These are phyloP conservation scores for Zootoca vivipara DNA, from an alignment of 2,113 vertebrate genomes.

Conservation along the genomic window DNA sequence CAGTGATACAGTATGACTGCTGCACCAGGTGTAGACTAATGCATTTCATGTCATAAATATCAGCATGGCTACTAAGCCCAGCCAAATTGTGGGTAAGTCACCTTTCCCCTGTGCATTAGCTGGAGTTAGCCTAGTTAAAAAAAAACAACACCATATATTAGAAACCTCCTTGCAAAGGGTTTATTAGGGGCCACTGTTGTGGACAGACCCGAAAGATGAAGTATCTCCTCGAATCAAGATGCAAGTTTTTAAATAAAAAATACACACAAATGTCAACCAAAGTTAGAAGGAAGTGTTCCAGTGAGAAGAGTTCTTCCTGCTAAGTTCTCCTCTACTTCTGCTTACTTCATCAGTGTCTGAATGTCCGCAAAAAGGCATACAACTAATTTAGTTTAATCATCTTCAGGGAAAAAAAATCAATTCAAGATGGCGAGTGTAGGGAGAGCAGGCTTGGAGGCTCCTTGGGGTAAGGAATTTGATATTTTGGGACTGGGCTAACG, in stretches of 20 bases:
- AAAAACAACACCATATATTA: neutral
- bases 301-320: no score
- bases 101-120: neutral
- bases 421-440: neutral
- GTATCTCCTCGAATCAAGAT: neutral
- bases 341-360: no score
- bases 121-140: slow-evolving; percentile 18
- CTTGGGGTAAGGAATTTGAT: neutral
- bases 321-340: no score
- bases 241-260: neutral
- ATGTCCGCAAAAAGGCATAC: neutral
- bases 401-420: neutral
- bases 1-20: neutral
- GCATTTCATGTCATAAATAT: slow-evolving; percentile 31
- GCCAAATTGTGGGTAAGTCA: no score
- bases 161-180: neutral
- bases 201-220: neutral
- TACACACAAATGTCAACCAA: no score
- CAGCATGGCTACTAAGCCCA: neutral
- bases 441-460: neutral
- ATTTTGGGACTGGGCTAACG: neutral
- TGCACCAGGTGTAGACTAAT: slow-evolving; percentile 29
- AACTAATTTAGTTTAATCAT: no score
- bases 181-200: neutral
- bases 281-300: no score